These are phyloP conservation scores for Chrysopilus asiliformis DNA, from an alignment of 2,888 invertebrate genomes.

Conservation along the genomic window DNA sequence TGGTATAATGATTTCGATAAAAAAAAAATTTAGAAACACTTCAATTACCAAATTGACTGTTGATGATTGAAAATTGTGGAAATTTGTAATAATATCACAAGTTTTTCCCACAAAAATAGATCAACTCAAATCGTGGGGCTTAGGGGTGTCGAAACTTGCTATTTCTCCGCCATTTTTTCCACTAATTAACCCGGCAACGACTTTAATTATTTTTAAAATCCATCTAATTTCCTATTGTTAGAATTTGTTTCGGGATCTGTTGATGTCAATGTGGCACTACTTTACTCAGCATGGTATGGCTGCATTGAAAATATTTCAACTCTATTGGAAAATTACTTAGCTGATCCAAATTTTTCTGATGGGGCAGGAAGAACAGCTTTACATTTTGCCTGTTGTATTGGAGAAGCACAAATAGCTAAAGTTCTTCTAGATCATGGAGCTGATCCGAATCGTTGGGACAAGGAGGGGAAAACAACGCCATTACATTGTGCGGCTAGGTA, in stretches of 20 bases:
- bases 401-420: constrained; percentile 55
- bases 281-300: constrained; percentile 28
- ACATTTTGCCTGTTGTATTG: constrained; percentile 67
- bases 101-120: no score
- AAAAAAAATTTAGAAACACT: no score
- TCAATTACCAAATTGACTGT: no score
- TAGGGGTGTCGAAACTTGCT: no score
- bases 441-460: constrained; percentile 59
- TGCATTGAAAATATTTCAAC: constrained; percentile 24
- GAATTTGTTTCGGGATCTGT: constrained; percentile 13
- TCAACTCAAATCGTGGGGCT: no score
- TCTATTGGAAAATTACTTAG: constrained; percentile 29
- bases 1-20: no score
- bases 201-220: not conserved
- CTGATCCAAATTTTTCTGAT: constrained; percentile 51
- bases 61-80: no score
- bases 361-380: constrained; percentile 54
- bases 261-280: constrained; percentile 29
- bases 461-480: constrained; percentile 53
- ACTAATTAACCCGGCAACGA: no score
- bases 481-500: constrained; percentile 65
- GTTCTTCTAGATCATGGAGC: constrained; percentile 55
- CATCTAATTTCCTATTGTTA: constrained; percentile 1
- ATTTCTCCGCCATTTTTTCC: no score
- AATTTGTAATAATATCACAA: no score